Base-by-base conservation (phyloP, 1,140 invertebrate genomes). In the Thaumatotibia leucotreta region DNA sequence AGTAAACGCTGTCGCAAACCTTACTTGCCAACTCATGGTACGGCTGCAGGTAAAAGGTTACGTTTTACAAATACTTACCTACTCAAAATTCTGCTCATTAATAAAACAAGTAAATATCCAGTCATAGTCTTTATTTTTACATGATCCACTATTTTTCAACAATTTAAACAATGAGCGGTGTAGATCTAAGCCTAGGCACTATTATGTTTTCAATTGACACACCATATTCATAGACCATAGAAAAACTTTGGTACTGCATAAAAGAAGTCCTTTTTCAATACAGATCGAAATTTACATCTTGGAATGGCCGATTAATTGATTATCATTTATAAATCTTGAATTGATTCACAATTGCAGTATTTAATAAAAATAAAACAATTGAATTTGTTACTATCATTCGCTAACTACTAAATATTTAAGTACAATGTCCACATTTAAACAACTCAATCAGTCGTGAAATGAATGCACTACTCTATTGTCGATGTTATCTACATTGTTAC, bases 131-230 rank as follows among this genome's bases (percentile, higher is more conserved):
- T 71, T 68, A 72, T 68, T 72, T 67, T 71, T 66, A 71, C 69
- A 71, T 32, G 61, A 54, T 66, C 68, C 52, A 45, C 61, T 78
- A 75, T 65, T 67, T 64, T 68, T 67, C 72, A 75, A 69, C 68
- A 79, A 71, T 79, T 73, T 54, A 77, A 83, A 78, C 75, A 79
- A 82, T 80, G 78, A 84, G 75, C 73, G 65, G 62, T 70, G 68
- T 75, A 70, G 62, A 69, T 70, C 63, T 69, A 73, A 67, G 65
- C 63, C 87, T 89, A 89, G 87, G 87, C 87, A 89, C 85, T 89
- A 89, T 87, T 84, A 73, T 79, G 75, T 79, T 72, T 69, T 84
- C 85, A 89, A 89, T 89, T 89, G 87, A 89, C 87, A 88, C 81
- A 81, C 83, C 74, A 79, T 76, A 73, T 66, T 64, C 65, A 66